Base-by-base conservation (phyloP, 1,140 invertebrate species). In the Drosophila melanogaster region DNA sequence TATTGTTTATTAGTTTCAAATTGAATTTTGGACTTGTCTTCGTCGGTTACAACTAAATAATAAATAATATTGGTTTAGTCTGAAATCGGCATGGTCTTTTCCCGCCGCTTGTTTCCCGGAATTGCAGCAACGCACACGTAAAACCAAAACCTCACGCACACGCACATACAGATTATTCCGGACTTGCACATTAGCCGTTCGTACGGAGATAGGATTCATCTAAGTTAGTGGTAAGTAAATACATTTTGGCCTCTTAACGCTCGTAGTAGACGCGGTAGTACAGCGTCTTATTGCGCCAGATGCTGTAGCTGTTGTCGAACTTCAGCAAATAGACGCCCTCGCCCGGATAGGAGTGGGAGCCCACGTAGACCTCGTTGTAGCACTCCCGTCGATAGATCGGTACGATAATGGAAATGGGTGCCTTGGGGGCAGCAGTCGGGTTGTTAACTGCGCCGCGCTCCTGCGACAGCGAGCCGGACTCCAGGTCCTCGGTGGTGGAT, bases 261-360 rank as follows among this genome's bases (percentile, higher is more conserved):
- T 98, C 99, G 89, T 99, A 99, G 92, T 99, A 99, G 43, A 99
- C 98, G 93, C 98, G 94, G 93, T 99, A 99, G 92, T 99, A 99
- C 26, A 99, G 94, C 11, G 98, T 99, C 95, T 99, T 99, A 78
- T 98, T 99, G 81, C 99, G 95, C 98, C 98, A 99, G 58, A 99
- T 93, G 43, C 98, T 99, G 93, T 99, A 99, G 0, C 98, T 98
- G 93, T 99, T 99, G 93, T 99, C 99, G 93, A 99, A 99, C 94
- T 99, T 99, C 8, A 99, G 94, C 91, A 99, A 93, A 93, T 99
- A 99, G 38, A 99, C 97, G 38, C 99, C 99, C 93, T 97, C 95
- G 17, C 97, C 98, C 4, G 99, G 99, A 93, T 99, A 99, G 24
- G 95, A 94, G 93, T 99, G 99, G 77, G 97, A 98, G 8, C 99